Conservation (phyloP, 2,113 vertebrate species). For the Elephantulus edwardii region DNA sequence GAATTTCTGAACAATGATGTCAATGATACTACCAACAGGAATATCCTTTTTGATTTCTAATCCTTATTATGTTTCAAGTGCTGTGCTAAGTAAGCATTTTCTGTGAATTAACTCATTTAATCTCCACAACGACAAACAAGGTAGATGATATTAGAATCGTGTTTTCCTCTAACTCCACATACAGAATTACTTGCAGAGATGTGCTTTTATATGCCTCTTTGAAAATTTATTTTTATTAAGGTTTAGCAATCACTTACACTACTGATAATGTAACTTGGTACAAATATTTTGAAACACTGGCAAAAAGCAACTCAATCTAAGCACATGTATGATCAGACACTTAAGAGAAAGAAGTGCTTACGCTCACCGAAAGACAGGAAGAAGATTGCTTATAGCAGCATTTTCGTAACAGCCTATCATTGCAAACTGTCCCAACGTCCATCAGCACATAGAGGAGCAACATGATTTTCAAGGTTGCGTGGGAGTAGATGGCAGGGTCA, state of each 20-base stretch:
- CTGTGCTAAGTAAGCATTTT: not conserved
- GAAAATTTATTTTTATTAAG: not conserved
- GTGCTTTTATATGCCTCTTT: not conserved
- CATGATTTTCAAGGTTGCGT: not conserved
- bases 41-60: not conserved
- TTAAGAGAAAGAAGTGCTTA: not conserved
- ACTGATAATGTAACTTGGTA: not conserved
- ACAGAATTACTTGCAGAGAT: not conserved
- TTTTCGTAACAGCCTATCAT: conserved; percentile 9
- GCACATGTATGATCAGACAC: not conserved
- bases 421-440: not conserved
- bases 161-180: not conserved
- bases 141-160: not conserved
- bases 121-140: not conserved
- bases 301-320: conserved; percentile 30
- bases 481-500: not conserved
- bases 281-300: not conserved
- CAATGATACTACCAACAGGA: not conserved
- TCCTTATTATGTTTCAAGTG: not conserved
- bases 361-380: not conserved
- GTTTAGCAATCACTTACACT: conserved; percentile 16
- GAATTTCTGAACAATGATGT: not conserved
- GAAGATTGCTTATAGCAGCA: not conserved
- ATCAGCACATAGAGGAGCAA: not conserved
- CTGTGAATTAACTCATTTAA: not conserved